Conservation (phyloP, 2,888 invertebrate genomes). For the Taenaris catops region DNA sequence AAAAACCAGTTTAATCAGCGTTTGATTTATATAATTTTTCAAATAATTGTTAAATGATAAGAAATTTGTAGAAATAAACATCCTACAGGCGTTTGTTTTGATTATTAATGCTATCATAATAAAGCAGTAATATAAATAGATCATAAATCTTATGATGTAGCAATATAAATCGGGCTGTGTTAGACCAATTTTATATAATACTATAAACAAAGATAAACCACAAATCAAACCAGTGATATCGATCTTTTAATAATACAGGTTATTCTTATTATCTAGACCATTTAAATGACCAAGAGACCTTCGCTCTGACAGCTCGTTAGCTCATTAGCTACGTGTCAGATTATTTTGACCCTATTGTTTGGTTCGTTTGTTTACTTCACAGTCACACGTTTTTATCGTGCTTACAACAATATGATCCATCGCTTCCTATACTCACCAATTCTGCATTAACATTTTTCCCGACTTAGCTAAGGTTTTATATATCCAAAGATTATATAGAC, state of each 20-base stretch:
- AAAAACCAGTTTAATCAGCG: too few species aligned
- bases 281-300: conserved; percentile 14
- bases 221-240: conserved; percentile 8
- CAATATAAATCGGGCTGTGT: neutral
- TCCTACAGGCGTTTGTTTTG: neutral
- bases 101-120: neutral
- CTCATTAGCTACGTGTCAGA: conserved; percentile 46
- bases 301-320: conserved; percentile 44
- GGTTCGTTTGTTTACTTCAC: conserved; percentile 31
- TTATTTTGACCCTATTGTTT: conserved; percentile 46
- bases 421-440: conserved; percentile 15
- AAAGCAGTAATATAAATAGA: neutral
- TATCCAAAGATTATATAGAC: too few species aligned
- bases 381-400: conserved; percentile 24
- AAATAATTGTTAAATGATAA: too few species aligned
- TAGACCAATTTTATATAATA: neutral
- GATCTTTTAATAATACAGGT: conserved; percentile 7
- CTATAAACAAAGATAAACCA: conserved; percentile 2
- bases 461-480: neutral
- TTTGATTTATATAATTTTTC: too few species aligned
- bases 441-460: neutral
- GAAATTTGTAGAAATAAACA: too few species aligned
- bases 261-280: conserved; percentile 11
- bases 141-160: conserved; percentile 3
- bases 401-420: conserved; percentile 9